Percentiles rank a stretch among this genome's conserved stretches.
phyloP scores from a whole-genome alignment of 1,140 invertebrate genomes.

The Danaus melanippus region DNA sequence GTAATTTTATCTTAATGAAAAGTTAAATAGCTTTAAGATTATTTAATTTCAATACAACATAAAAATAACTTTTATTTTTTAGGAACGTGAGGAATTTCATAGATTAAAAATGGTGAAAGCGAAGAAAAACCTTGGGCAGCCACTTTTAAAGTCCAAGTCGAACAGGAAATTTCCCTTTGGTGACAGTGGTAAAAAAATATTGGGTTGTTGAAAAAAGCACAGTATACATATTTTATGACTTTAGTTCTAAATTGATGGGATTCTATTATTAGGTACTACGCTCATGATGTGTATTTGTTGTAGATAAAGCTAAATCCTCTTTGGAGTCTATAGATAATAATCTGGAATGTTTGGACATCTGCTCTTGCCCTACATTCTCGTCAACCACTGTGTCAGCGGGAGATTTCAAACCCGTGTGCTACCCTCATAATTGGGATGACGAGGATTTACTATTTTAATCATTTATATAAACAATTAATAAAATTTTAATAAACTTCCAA shows the following conservation, averaged over 20 bases:
- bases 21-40: too few species aligned
- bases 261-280: background rate
- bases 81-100: slow-evolving; percentile 67
- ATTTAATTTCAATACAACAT: too few species aligned
- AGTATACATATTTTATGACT: background rate
- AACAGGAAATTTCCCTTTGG: slow-evolving; percentile 15
- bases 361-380: slow-evolving; percentile 16
- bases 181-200: slow-evolving; percentile 15
- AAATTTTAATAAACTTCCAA: background rate
- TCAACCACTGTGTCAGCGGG: slow-evolving; percentile 35
- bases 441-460: slow-evolving; percentile 57
- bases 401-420: slow-evolving; percentile 43
- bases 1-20: slow-evolving; percentile 26
- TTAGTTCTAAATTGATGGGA: background rate
- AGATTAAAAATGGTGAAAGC: slow-evolving; percentile 63
- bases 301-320: slow-evolving; percentile 15
- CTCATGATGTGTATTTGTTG: slow-evolving; percentile 3
- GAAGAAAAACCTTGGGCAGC: slow-evolving; percentile 45
- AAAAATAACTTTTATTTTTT: background rate
- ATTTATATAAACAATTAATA: background rate
- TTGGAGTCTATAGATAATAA: slow-evolving; percentile 18
- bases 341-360: slow-evolving; percentile 29
- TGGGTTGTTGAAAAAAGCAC: slow-evolving; percentile 4
- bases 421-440: slow-evolving; percentile 55
- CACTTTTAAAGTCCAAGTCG: slow-evolving; percentile 19